These are phyloP conservation scores for Catotricha subobsoleta DNA, from an alignment of 2,888 invertebrate species.

Conservation along the genomic window DNA sequence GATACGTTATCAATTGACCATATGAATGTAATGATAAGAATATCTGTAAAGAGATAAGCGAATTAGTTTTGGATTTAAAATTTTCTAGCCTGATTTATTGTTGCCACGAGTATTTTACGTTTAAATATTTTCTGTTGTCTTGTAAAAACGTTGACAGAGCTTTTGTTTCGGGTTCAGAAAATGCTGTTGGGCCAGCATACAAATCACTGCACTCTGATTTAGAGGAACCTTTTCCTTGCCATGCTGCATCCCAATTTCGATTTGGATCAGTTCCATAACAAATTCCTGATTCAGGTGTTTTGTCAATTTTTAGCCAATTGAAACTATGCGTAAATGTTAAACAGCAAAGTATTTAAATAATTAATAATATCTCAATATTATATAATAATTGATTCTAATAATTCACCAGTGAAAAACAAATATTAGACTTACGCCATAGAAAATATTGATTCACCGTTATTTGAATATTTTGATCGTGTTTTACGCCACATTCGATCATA, in stretches of 20 bases:
- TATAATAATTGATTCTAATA: too few species aligned
- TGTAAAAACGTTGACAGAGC: constrained; percentile 43
- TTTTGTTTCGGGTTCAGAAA: constrained; percentile 61
- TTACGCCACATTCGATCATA: constrained; percentile 64
- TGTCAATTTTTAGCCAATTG: constrained; percentile 6
- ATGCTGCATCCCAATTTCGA: constrained; percentile 59
- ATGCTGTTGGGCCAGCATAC: constrained; percentile 50
- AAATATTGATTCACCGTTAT: neutral
- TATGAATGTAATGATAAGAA: constrained; percentile 48
- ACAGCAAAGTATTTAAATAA: neutral
- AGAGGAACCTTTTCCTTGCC: constrained; percentile 51
- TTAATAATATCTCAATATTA: neutral
- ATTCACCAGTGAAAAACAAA: neutral
- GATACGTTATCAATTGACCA: constrained; percentile 49
- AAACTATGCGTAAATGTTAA: neutral
- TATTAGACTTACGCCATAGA: constrained; percentile 6
- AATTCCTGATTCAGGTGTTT: neutral
- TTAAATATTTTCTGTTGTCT: constrained; percentile 40
- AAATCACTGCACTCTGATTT: constrained; percentile 58
- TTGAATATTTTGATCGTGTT: constrained; percentile 44
- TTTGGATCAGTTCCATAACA: constrained; percentile 63
- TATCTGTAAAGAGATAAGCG: constrained; percentile 32
- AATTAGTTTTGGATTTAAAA: constrained; percentile 12
- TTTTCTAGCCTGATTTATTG: constrained; percentile 22
- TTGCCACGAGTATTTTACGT: constrained; percentile 26